A percentile compares a stretch with the other conserved stretches of the same genome.
These are phyloP conservation scores for Arctopsyche grandis DNA, from an alignment of 1,140 invertebrate species.

Conservation along the genomic window DNA sequence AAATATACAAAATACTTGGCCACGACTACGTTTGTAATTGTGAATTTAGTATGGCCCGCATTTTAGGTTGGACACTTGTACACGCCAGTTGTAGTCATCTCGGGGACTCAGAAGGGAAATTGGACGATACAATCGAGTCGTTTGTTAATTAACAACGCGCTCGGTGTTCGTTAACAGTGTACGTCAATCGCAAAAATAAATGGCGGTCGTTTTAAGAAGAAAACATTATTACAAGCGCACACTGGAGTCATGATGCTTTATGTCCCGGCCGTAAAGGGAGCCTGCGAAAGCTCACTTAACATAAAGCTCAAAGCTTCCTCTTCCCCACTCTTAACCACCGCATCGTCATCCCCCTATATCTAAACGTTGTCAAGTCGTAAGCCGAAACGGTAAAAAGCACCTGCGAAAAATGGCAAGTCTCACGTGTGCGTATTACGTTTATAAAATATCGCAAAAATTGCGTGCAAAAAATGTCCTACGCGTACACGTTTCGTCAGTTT, in stretches of 20 bases:
- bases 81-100: no score
- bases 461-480: no score
- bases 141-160: not conserved
- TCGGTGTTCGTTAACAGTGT: not conserved
- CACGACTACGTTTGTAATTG: no score
- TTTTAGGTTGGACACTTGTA: no score
- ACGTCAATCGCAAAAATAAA: not conserved
- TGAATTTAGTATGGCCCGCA: no score
- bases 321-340: no score
- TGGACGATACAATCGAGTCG: no score
- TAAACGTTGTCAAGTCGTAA: slow-evolving; percentile 1
- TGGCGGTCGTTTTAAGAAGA: not conserved
- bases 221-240: not conserved
- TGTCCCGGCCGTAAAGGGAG: not conserved
- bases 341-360: not conserved
- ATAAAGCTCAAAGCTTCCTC: not conserved
- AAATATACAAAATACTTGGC: no score
- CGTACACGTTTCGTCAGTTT: no score
- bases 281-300: slow-evolving; percentile 9
- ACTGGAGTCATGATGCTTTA: not conserved
- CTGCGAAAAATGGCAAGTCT: not conserved
- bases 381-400: not conserved
- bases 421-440: no score
- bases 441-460: no score
- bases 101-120: no score